Base-by-base conservation (phyloP, 2,888 invertebrate genomes). In the Saturnia japonica region DNA sequence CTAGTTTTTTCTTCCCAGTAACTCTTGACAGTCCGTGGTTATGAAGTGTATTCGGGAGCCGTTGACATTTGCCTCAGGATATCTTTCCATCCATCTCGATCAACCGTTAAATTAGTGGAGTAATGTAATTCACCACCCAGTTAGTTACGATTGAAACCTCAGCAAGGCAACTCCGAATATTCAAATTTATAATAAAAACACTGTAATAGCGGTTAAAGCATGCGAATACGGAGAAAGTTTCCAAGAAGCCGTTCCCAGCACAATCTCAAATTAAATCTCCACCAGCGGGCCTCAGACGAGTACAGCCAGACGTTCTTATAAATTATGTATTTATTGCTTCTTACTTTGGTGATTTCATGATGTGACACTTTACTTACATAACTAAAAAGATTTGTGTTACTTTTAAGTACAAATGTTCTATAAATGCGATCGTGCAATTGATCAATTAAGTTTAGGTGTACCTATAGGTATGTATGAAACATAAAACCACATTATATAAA, bases 181-280 rank as follows among this genome's bases (percentile, higher is more conserved):
- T 45, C 78, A 81, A 83, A 67, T 47, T 42, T 79, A 82, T 84
- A 85, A 86, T 87, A 87, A 88, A 87, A 88, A 86, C 84, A 77
- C 81, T 80, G 84, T 86, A 87, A 86, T 82, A 86, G 84, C 85
- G 79, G 85, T 88, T 90, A 90, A 90, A 89, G 88, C 85, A 86
- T 86, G 88, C 82, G 88, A 88, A 85, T 88, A 89, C 89, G 87
- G 86, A 83, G 83, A 89, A 90, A 91, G 89, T 90, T 89, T 85
- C 82, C 80, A 77, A 82, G 83, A 80, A 84, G 81, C 85, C 83
- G 82, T 85, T 85, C 84, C 78, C 83, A 76, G 85, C 90, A 82
- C 88, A 91, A 91, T 91, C 92, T 92, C 88, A 91, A 91, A 92
- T 92, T 90, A 91, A 91, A 91, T 91, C 91, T 90, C 81, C 76